Evolutionary conservation across 2,797 vertebrate genomes (phyloP), one percentile per base, ranked within the genome.

Genomic region (Semaprochilodus insignis): DNA sequence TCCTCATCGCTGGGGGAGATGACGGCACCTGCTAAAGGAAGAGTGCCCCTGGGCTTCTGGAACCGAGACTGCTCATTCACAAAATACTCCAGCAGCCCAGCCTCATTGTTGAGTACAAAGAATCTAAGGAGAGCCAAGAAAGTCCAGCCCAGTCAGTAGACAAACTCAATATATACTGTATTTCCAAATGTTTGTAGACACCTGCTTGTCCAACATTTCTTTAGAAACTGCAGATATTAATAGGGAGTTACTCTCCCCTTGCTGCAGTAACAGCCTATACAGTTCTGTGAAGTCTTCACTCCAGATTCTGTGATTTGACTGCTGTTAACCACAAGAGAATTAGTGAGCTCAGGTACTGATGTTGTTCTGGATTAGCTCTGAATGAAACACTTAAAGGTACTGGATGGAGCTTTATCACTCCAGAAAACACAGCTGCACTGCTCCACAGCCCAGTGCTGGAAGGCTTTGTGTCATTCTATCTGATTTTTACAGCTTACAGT

Each of bases 1-100:
- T 99, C 98, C 85, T 99, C 98, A 27, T 99, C 98, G 2, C 98
- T 99, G 77, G 98, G 98, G 2, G 98, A 99, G 92, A 99, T 99
- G 77, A 99, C 97, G 0, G 98, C 98, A 17, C 98, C 98, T 0
- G 96, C 98, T 81, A 99, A 93, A 31, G 97, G 97, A 36, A 99
- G 93, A 59, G 96, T 98, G 13, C 98, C 98, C 7, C 98, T 94
- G 55, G 98, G 96, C 91, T 99, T 99, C 86, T 98, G 97, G 19
- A 95, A 93, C 80, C 96, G 94, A 0, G 95, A 98, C 92, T 99
- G 98, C 88, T 99, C 98, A 40, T 97, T 99, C 84, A 99, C 97
- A 88, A 99, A 99, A 89, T 99, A 99, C 91, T 99, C 98, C 92
- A 99, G 87, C 27, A 98, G 82, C 72, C 98, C 98, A 14, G 96